Conservation (phyloP, 2,888 invertebrate species). For the Zhuqinia jingwanae region DNA sequence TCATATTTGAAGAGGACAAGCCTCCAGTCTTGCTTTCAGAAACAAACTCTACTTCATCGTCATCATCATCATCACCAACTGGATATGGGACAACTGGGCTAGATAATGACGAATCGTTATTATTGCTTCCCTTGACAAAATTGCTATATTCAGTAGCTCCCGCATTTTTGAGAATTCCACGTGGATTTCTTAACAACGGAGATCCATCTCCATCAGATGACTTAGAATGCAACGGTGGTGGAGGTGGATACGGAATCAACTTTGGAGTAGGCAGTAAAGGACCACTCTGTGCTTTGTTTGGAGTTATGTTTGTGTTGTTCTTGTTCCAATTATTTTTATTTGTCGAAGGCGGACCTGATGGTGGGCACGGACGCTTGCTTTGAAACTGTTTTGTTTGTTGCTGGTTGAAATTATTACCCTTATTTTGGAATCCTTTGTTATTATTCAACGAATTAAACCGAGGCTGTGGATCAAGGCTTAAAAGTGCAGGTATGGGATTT, state of each 20-base stretch:
- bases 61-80: constrained; percentile 34
- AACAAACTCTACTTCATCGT: constrained; percentile 15
- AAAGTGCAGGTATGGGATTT: background rate
- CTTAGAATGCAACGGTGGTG: constrained; percentile 30
- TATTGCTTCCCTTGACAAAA: constrained; percentile 33
- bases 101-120: background rate
- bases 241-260: constrained; percentile 56
- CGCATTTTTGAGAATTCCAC: constrained; percentile 42
- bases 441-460: background rate
- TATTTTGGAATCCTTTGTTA: background rate
- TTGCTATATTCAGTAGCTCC: constrained; percentile 16
- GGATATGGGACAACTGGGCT: constrained; percentile 52
- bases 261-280: constrained; percentile 57
- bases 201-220: no score
- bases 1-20: background rate
- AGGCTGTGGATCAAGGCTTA: background rate
- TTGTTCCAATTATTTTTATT: background rate
- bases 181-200: constrained; percentile 33
- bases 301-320: background rate
- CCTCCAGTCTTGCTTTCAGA: background rate
- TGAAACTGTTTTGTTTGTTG: no score
- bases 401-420: background rate
- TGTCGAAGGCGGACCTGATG: background rate
- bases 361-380: background rate
- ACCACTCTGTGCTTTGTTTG: background rate